Percentiles rank a stretch among this genome's conserved stretches.
Evolutionary conservation across 2,797 vertebrate genomes (phyloP).

Genomic region (Enteromius argenteus): DNA sequence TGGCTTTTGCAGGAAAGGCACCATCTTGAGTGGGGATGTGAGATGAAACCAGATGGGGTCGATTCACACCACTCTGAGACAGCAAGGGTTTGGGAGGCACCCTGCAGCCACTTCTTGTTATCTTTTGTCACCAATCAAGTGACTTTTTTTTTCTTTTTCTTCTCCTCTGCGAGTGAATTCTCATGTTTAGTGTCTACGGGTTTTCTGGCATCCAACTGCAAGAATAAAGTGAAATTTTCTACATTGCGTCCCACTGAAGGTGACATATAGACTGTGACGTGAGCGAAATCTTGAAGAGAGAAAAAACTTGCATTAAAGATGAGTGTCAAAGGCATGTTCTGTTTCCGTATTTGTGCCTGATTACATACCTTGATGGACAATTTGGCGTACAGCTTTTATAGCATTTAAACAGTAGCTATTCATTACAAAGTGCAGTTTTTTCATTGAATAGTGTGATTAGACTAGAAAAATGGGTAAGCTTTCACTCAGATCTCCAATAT

Average conservation of each 20-base stretch:
- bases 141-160: constrained; percentile 66
- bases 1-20: constrained; percentile 71
- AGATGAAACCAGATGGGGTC: constrained; percentile 84
- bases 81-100: constrained; percentile 80
- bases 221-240: constrained; percentile 53
- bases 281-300: constrained; percentile 2
- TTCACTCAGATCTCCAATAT: not conserved
- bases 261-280: constrained; percentile 55
- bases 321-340: not conserved
- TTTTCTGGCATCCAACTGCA: constrained; percentile 50
- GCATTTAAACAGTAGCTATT: not conserved
- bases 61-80: constrained; percentile 85
- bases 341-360: not conserved
- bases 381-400: not conserved
- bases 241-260: constrained; percentile 44
- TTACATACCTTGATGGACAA: not conserved
- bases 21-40: constrained; percentile 76
- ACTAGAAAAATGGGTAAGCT: not conserved
- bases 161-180: constrained; percentile 56
- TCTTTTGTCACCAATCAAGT: constrained; percentile 87
- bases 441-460: not conserved
- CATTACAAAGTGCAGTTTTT: not conserved
- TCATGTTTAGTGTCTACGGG: constrained; percentile 64
- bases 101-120: constrained; percentile 86
- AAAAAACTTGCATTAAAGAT: constrained; percentile 18